phyloP scores from a whole-genome alignment of 1,140 invertebrate genomes.

The Hetaerina americana region DNA sequence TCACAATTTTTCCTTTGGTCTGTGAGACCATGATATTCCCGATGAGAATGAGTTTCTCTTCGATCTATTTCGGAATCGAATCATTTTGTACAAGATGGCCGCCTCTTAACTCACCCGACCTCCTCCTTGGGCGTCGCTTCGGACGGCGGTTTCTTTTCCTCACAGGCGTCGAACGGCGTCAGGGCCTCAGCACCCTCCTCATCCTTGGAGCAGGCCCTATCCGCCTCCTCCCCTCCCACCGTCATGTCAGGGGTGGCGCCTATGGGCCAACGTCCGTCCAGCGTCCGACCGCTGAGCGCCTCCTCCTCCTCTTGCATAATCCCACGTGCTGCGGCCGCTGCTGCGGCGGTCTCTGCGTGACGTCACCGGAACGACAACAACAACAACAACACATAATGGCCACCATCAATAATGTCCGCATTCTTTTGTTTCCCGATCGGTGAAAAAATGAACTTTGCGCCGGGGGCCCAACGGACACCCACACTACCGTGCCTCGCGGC shows the following conservation, averaged over 20 bases:
- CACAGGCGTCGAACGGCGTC: too few relatives aligned
- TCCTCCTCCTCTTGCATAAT: neutral
- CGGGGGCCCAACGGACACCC: too few relatives aligned
- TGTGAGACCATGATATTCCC: too few relatives aligned
- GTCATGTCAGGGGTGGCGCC: neutral
- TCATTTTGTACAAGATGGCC: too few relatives aligned
- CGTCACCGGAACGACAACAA: neutral
- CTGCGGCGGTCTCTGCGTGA: neutral
- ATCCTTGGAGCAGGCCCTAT: neutral
- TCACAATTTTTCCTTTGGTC: too few relatives aligned
- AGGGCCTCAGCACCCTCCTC: neutral
- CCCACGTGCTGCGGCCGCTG: too few relatives aligned
- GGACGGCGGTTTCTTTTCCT: neutral
- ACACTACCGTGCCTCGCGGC: too few relatives aligned
- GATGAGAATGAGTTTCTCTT: too few relatives aligned
- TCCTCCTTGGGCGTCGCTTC: neutral
- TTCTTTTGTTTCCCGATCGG: too few relatives aligned
- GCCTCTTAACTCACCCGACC: neutral
- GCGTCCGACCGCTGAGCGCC: neutral
- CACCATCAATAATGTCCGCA: neutral
- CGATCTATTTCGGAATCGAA: too few relatives aligned
- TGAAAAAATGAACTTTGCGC: too few relatives aligned
- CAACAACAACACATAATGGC: neutral
- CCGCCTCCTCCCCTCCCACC: neutral
- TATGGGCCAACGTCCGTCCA: neutral